Conservation (phyloP, 1,140 invertebrate genomes). For the Hesperophylax magnus region DNA sequence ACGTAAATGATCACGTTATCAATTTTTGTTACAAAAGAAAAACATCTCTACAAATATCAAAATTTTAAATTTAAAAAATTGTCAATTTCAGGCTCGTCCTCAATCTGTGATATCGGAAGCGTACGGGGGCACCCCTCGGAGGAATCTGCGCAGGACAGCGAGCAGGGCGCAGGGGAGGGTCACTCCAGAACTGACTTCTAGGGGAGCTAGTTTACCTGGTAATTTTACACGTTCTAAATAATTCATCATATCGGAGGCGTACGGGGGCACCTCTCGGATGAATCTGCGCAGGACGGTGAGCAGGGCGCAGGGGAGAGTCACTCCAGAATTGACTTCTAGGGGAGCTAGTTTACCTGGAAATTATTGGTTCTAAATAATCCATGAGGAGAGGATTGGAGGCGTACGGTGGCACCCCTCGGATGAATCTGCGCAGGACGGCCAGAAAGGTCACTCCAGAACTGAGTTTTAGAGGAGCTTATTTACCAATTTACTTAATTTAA, state of each 20-base stretch:
- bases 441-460: too few relatives aligned
- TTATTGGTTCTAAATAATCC: neutral
- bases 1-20: too few relatives aligned
- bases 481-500: too few relatives aligned
- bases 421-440: too few relatives aligned
- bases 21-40: too few relatives aligned
- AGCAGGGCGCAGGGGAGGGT: constrained; percentile 49
- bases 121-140: constrained; percentile 40
- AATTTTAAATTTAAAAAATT: neutral
- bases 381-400: too few relatives aligned
- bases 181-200: constrained; percentile 52
- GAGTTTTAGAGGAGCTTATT: too few relatives aligned
- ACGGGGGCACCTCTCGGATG: constrained; percentile 38
- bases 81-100: constrained; percentile 48
- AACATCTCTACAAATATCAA: too few relatives aligned
- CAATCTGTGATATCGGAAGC: constrained; percentile 56
- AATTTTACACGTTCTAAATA: constrained; percentile 23
- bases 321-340: constrained; percentile 51
- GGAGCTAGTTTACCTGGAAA: constrained; percentile 53
- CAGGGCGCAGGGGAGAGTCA: constrained; percentile 43
- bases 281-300: constrained; percentile 47
- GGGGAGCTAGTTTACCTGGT: constrained; percentile 56
- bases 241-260: constrained; percentile 54
- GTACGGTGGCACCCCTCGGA: too few relatives aligned
- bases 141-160: constrained; percentile 42